These are phyloP conservation scores for Cisticola juncidis DNA, from an alignment of 2,113 vertebrate genomes.

Conservation along the genomic window DNA sequence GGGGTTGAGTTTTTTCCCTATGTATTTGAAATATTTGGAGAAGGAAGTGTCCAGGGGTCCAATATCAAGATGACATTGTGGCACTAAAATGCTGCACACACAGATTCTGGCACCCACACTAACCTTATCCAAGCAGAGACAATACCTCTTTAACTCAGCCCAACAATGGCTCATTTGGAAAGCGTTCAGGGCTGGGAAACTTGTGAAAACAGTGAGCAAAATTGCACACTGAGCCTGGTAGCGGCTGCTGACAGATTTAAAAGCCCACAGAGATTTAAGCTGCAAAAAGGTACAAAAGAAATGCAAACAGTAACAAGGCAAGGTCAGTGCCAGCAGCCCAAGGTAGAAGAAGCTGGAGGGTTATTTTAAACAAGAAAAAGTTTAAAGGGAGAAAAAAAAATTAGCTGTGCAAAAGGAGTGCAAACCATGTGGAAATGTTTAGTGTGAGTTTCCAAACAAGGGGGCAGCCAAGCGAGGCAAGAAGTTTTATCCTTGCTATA, in stretches of 20 bases:
- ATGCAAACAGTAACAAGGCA: constrained; percentile 62
- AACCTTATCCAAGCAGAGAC: constrained; percentile 16
- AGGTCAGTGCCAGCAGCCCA: constrained; percentile 59
- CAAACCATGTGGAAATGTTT: constrained; percentile 73
- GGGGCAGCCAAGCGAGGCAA: constrained; percentile 60
- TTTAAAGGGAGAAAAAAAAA: constrained; percentile 3
- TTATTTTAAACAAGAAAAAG: neutral
- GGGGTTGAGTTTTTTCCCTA: neutral
- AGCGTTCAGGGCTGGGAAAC: constrained; percentile 47
- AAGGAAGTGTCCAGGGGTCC: neutral
- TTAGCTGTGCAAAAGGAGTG: constrained; percentile 43
- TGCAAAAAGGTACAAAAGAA: constrained; percentile 69
- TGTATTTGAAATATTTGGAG: neutral
- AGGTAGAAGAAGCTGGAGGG: constrained; percentile 26
- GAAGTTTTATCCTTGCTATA: constrained; percentile 60
- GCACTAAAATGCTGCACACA: neutral
- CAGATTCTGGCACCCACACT: constrained; percentile 12
- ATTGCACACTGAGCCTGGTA: constrained; percentile 69
- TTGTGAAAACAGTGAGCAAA: constrained; percentile 71
- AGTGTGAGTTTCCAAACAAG: constrained; percentile 64
- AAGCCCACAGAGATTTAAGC: constrained; percentile 51
- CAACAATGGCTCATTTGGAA: constrained; percentile 69
- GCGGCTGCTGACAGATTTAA: constrained; percentile 68
- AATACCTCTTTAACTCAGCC: constrained; percentile 60
- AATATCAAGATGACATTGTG: constrained; percentile 17